A percentile compares a stretch with the other conserved stretches of the same genome.
Evolutionary conservation across 1,140 invertebrate genomes (phyloP).

Genomic region (Ceratosolen solmsi): DNA sequence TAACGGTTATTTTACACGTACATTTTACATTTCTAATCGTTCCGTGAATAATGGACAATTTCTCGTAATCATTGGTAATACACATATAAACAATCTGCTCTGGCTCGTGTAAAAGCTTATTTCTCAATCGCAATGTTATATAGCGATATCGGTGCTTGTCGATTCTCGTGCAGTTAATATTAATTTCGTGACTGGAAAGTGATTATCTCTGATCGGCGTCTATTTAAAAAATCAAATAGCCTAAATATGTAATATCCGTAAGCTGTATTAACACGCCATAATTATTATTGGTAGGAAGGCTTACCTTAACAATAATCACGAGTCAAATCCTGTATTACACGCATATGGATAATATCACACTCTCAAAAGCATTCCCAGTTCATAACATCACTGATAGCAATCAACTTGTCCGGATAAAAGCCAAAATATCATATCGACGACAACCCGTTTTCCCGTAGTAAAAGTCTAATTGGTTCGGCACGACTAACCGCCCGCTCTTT

Average conservation of each 20-base stretch:
- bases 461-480: no score
- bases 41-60: background rate
- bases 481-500: no score
- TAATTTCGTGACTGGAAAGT: background rate
- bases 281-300: background rate
- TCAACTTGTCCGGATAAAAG: conserved; percentile 8
- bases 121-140: background rate
- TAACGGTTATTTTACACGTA: no score
- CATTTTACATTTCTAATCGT: background rate
- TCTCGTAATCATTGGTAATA: background rate
- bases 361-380: background rate
- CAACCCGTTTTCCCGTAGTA: no score
- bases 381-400: background rate
- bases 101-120: background rate
- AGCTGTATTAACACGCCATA: background rate
- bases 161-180: background rate
- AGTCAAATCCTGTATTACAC: background rate
- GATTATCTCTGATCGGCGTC: background rate
- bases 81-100: background rate
- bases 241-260: background rate
- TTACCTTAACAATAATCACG: background rate
- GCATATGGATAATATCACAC: background rate
- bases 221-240: background rate
- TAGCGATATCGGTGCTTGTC: background rate
- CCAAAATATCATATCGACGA: no score